Evolutionary conservation across 2,113 vertebrate genomes (phyloP), one percentile per base, ranked within the genome.

Genomic region (Phoenicopterus ruber): DNA sequence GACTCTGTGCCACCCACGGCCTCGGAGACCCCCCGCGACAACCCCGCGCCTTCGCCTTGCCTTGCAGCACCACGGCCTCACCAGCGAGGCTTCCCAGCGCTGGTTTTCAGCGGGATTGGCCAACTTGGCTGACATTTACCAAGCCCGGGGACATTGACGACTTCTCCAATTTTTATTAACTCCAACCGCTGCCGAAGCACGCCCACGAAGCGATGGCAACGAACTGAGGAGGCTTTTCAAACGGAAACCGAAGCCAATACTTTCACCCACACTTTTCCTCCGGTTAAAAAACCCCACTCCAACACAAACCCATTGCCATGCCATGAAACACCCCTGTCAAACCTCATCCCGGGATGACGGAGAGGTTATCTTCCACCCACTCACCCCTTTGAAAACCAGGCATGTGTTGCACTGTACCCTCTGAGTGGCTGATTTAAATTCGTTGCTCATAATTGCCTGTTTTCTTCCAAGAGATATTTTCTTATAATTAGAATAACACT

Each of bases 401-500:
- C 69, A 49, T 83, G 59, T 83, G 72, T 38, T 42, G n/a, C 5
- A 3, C 65, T 54, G 71, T 44, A 74, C 49, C 59, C 62, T 82
- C 58, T 1, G 22, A 88, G 76, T 26, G 54, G 44, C 55, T 87
- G 69, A 85, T 96, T 95, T 82, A 66, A 93, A 97, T 78, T 81
- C 1, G 3, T 82, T 84, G 83, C 74, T 96, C 63, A 26, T 92
- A 92, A 91, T 88, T 92, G 91, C 47, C 77, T 83, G 79, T 87
- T 96, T 97, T 82, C 86, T 95, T 93, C 58, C 66, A 32, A 40
- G 58, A 95, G 62, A 83, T 90, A 81, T 88, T 86, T 90, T 94
- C 89, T 96, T 82, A 59, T 77, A 90, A 94, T 95, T 73, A 96
- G 80, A 93, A 93, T 81, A 95, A 80, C 78, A 77, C 82, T 65